Percentiles rank a stretch among this genome's conserved stretches.
Evolutionary conservation across 2,888 invertebrate species (phyloP).

Genomic region (Andrena camellia): DNA sequence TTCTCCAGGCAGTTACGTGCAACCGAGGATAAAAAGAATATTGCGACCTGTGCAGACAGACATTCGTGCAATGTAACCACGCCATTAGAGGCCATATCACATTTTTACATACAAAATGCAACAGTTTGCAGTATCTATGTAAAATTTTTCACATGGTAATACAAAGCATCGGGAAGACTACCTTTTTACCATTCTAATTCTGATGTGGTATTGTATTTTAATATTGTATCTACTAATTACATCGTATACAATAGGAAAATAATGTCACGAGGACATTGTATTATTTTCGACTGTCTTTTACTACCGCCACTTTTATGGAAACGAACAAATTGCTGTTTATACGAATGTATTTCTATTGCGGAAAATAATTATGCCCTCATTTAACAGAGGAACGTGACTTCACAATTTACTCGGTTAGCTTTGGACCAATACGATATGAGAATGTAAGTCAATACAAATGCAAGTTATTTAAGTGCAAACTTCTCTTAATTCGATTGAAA

Average conservation of each 20-base stretch:
- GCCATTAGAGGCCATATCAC: slow-evolving; percentile 37
- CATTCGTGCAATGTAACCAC: slow-evolving; percentile 32
- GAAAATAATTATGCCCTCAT: slow-evolving; percentile 36
- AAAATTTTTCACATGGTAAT: slow-evolving; percentile 50
- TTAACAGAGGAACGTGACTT: slow-evolving; percentile 43
- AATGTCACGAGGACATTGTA: slow-evolving; percentile 39
- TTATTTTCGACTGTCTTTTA: slow-evolving; percentile 58
- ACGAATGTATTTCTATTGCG: slow-evolving; percentile 46
- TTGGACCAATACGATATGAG: slow-evolving; percentile 52
- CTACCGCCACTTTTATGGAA: slow-evolving; percentile 44
- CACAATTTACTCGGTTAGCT: slow-evolving; percentile 37
- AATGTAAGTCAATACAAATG: slow-evolving; percentile 51
- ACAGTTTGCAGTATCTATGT: slow-evolving; percentile 47
- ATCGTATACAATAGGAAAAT: slow-evolving; percentile 45
- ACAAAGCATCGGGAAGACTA: slow-evolving; percentile 36
- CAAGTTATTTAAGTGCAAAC: slow-evolving; percentile 43
- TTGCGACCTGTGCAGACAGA: slow-evolving; percentile 22
- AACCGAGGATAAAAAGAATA: slow-evolving; percentile 33
- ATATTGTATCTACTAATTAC: slow-evolving; percentile 29
- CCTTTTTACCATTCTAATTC: slow-evolving; percentile 48
- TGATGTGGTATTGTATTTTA: slow-evolving; percentile 29
- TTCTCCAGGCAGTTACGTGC: slow-evolving; percentile 22
- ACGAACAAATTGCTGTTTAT: slow-evolving; percentile 35
- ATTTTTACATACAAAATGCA: slow-evolving; percentile 51
- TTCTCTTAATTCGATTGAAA: slow-evolving; percentile 52